Conservation (phyloP, 2,888 invertebrate species). For the Conops quadrifasciatus region DNA sequence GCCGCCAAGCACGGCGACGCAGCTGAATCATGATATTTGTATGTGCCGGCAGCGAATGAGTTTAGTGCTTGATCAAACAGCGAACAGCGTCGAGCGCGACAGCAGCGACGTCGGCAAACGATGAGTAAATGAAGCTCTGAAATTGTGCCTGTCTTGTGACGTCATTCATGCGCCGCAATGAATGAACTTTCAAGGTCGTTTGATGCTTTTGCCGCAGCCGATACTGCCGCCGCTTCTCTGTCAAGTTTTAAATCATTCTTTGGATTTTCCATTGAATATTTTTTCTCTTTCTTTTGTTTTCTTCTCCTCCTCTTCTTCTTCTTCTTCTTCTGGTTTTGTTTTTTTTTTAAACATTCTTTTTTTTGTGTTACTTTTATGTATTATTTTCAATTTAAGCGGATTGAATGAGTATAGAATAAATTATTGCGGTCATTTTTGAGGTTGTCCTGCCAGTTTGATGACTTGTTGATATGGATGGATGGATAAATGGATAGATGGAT, state of each 20-base stretch:
- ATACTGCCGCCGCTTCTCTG: no score
- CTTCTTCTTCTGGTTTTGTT: neutral
- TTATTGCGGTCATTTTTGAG: neutral
- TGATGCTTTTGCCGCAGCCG: neutral
- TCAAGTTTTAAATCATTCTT: neutral
- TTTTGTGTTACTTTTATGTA: neutral
- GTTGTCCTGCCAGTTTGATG: neutral
- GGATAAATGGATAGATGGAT: no score
- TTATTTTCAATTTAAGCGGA: no score
- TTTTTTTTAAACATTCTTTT: neutral
- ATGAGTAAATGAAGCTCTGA: neutral
- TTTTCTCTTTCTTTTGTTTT: neutral
- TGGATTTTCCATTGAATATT: neutral
- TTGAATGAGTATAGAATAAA: no score
- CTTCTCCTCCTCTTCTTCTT: neutral
- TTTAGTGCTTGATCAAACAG: no score
- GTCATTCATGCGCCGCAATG: neutral
- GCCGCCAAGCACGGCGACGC: neutral
- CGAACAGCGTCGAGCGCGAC: no score
- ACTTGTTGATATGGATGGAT: neutral
- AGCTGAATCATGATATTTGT: neutral
- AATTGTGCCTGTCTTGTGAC: neutral
- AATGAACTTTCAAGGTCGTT: neutral
- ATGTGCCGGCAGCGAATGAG: no score
- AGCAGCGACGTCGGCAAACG: neutral